These are phyloP conservation scores for Malurus alboscapulatus DNA, from an alignment of 2,113 vertebrate species.

Conservation along the genomic window DNA sequence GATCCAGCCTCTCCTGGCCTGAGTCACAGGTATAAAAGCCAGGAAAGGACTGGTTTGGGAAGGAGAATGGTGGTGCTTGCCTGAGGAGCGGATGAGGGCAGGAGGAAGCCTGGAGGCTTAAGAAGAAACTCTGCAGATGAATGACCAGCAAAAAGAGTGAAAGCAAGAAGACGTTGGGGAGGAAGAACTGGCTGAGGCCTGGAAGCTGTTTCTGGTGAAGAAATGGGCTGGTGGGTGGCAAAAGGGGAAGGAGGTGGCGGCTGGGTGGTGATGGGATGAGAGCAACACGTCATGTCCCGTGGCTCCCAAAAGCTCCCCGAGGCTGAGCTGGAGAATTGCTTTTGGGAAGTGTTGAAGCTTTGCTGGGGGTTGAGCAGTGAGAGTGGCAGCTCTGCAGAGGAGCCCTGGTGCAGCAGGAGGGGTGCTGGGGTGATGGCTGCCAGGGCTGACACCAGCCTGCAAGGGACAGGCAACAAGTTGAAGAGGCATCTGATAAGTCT, in stretches of 20 bases:
- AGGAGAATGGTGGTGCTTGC: background rate
- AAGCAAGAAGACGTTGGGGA: background rate
- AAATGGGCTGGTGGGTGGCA: accelerated
- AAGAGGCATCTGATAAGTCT: background rate
- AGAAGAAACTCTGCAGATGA: background rate
- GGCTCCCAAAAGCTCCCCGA: background rate
- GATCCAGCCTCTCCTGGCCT: background rate
- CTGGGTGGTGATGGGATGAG: background rate
- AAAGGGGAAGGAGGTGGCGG: background rate
- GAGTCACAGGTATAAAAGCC: background rate
- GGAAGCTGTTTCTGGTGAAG: background rate
- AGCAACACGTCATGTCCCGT: no score
- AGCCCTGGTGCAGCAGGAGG: accelerated
- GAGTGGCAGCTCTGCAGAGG: background rate
- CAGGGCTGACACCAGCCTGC: accelerated
- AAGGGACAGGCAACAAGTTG: background rate
- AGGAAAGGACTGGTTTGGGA: background rate
- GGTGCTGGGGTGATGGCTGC: background rate
- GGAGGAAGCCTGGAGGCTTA: background rate
- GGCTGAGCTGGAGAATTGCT: background rate
- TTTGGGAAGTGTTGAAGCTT: background rate
- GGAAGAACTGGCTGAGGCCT: background rate
- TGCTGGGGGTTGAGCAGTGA: accelerated
- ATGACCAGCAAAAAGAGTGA: background rate
- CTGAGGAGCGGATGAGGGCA: background rate